phyloP scores from a whole-genome alignment of 2,113 vertebrate species.

The Hylia prasina region DNA sequence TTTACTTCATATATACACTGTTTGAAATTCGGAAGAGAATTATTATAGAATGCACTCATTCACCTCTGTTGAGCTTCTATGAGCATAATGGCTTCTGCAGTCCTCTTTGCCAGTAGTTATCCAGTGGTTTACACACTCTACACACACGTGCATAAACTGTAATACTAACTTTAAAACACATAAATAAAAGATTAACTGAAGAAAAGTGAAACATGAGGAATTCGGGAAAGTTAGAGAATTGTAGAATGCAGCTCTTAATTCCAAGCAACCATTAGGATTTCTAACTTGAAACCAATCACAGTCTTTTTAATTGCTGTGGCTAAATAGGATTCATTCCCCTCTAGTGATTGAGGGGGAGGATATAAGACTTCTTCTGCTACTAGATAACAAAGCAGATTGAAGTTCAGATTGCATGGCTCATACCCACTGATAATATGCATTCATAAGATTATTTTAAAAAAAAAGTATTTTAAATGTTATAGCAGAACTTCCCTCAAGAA shows the following conservation, averaged over 20 bases:
- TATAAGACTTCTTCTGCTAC: not conserved
- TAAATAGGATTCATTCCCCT: not conserved
- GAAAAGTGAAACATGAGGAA: not conserved
- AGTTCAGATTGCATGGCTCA: not conserved
- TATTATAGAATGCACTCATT: not conserved
- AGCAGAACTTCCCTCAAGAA: not conserved
- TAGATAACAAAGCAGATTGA: not conserved
- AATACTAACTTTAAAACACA: not conserved
- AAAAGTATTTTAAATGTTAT: not conserved
- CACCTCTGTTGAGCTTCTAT: not conserved
- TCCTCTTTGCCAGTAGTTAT: not conserved
- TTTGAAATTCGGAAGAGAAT: slow-evolving; percentile 23
- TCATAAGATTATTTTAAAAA: not conserved
- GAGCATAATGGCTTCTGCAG: not conserved
- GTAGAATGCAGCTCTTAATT: not conserved
- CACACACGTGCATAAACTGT: not conserved
- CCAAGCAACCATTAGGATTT: not conserved
- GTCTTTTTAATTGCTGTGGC: not conserved
- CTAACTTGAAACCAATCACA: not conserved
- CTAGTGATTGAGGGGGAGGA: not conserved
- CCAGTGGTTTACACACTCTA: not conserved
- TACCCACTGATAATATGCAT: not conserved
- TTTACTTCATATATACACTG: not conserved
- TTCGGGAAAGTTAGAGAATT: not conserved
- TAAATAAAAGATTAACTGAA: not conserved